A percentile compares a stretch with the other conserved stretches of the same genome.
phyloP scores from a whole-genome alignment of 2,797 vertebrate genomes.

The Rhynchotus rufescens region DNA sequence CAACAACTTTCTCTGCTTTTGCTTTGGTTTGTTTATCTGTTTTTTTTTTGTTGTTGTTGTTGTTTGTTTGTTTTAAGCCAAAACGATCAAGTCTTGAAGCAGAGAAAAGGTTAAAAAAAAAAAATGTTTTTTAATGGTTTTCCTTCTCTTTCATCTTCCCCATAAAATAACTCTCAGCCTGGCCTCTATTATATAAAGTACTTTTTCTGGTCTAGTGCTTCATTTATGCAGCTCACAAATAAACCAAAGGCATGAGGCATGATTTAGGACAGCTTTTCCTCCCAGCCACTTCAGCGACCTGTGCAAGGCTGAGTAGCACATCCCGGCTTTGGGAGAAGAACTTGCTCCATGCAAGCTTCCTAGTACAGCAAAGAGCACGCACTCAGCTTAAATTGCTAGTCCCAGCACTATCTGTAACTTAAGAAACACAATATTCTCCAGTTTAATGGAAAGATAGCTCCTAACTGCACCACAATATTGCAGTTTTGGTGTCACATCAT shows the following conservation, averaged over 20 bases:
- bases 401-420: neutral
- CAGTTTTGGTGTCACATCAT: neutral
- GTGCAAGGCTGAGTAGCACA: neutral
- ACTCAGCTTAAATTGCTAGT: neutral
- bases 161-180: neutral
- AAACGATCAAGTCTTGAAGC: neutral
- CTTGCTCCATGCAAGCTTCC: neutral
- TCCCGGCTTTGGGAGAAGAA: neutral
- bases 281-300: neutral
- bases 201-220: neutral
- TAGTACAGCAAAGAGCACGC: neutral
- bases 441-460: neutral
- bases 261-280: neutral
- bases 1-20: neutral
- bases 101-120: neutral
- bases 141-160: neutral
- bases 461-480: neutral
- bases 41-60: neutral
- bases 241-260: neutral
- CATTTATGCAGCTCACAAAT: neutral
- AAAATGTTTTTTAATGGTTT: neutral
- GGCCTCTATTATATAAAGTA: neutral
- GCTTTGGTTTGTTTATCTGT: too few relatives aligned
- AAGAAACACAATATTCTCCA: slow-evolving; percentile 6
- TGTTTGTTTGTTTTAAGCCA: neutral